These are phyloP conservation scores for Equus przewalskii DNA, from an alignment of 2,113 vertebrate genomes.

Conservation along the genomic window DNA sequence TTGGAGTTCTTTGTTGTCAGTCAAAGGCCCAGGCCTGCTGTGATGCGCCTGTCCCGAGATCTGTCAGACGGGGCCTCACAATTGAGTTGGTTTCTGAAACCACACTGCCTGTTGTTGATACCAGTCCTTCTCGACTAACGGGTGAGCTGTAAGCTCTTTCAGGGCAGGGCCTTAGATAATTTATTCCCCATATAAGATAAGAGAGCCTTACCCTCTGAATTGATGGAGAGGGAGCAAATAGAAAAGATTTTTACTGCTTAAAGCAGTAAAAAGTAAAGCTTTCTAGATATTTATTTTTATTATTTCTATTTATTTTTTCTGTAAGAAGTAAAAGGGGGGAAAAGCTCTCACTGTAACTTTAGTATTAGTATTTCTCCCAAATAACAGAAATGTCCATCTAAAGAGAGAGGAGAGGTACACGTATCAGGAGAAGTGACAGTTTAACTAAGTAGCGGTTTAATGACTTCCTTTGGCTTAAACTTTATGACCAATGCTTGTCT, in stretches of 20 bases:
- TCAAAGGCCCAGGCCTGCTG: background rate
- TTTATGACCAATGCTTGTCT: background rate
- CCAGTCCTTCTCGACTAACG: too few relatives aligned
- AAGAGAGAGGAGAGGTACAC: background rate
- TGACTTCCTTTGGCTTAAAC: background rate
- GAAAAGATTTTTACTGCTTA: background rate
- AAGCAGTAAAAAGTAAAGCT: too few relatives aligned
- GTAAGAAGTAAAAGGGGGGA: too few relatives aligned
- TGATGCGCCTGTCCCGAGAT: background rate
- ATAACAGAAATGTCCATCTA: background rate
- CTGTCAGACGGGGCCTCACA: background rate
- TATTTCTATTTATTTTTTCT: too few relatives aligned
- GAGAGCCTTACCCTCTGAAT: background rate
- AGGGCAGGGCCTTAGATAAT: accelerated
- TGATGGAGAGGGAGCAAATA: background rate
- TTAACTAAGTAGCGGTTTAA: background rate
- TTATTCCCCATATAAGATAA: background rate
- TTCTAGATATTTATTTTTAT: too few relatives aligned
- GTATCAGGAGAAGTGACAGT: too few relatives aligned
- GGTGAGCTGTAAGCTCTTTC: background rate
- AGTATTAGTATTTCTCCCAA: background rate
- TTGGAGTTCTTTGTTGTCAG: background rate
- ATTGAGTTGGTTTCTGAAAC: background rate
- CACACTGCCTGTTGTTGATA: too few relatives aligned
- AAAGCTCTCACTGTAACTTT: background rate